Percentiles rank a stretch among this genome's conserved stretches.
These are phyloP conservation scores for Channa striata DNA, from an alignment of 2,797 vertebrate genomes.

Conservation along the genomic window DNA sequence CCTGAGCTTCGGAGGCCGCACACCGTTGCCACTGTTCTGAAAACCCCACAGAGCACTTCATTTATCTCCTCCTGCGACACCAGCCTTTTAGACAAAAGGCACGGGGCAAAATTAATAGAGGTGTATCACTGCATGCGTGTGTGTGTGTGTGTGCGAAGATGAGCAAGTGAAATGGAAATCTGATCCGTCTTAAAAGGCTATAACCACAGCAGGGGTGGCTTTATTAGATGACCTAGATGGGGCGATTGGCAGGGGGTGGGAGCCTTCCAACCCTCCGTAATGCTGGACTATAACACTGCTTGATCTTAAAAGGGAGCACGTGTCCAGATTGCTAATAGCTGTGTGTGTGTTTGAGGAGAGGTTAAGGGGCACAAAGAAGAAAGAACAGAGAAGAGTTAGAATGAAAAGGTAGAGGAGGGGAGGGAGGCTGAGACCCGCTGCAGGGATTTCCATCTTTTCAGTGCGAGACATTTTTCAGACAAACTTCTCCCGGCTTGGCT, in stretches of 20 bases:
- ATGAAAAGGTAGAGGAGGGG: constrained; percentile 6
- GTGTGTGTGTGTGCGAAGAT: constrained; percentile 23
- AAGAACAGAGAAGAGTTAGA: neutral
- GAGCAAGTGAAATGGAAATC: constrained; percentile 64
- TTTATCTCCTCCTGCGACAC: constrained; percentile 59
- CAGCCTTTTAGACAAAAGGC: constrained; percentile 54
- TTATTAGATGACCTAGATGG: constrained; percentile 55
- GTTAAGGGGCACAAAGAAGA: neutral
- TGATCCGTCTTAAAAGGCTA: constrained; percentile 59
- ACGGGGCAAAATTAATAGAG: constrained; percentile 39
- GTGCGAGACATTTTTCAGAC: constrained; percentile 58
- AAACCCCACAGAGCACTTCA: constrained; percentile 46
- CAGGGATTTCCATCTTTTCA: constrained; percentile 68
- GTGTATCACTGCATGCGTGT: constrained; percentile 23
- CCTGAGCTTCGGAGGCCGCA: constrained; percentile 22
- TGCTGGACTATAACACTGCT: neutral
- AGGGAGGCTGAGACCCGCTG: constrained; percentile 23
- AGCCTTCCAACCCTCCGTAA: constrained; percentile 32
- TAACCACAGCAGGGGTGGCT: constrained; percentile 56
- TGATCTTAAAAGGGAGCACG: constrained; percentile 2
- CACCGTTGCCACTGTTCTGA: neutral
- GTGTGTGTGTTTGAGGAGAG: constrained; percentile 19
- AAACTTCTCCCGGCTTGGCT: constrained; percentile 33
- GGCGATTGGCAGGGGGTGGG: constrained; percentile 32
- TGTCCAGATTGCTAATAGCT: constrained; percentile 29